Conservation (phyloP, 2,797 vertebrate genomes). For the Martes flavigula region DNA sequence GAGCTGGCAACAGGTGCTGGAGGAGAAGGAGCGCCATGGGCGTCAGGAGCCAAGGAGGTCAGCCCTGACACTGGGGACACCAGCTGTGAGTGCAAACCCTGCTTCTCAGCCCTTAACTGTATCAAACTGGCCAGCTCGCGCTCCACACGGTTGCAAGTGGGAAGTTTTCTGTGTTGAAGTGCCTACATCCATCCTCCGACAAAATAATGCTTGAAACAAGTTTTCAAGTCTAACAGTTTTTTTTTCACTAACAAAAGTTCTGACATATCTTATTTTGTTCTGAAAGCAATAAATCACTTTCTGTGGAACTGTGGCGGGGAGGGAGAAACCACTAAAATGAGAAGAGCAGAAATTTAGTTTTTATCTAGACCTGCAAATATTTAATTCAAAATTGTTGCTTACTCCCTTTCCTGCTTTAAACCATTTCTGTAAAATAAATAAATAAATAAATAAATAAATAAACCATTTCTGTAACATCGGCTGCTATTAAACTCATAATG, state of each 20-base stretch:
- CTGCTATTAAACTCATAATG: neutral
- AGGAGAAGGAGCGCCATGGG: neutral
- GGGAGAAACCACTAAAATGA: neutral
- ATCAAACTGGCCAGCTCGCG: rapidly evolving
- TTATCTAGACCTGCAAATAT: neutral
- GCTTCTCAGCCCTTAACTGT: neutral
- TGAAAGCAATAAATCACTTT: neutral
- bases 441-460: neutral
- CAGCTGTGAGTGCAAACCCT: neutral
- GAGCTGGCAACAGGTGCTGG: neutral
- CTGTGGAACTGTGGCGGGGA: neutral
- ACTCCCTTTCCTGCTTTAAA: neutral
- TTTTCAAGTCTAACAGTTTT: neutral
- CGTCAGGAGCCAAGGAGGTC: neutral
- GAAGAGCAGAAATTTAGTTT: slow-evolving; percentile 19
- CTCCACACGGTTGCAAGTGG: rapidly evolving
- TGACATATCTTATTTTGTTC: neutral
- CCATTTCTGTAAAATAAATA: neutral
- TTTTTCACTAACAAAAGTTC: neutral
- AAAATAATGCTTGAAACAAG: neutral
- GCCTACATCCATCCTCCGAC: neutral
- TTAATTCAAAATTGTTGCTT: neutral
- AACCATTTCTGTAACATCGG: neutral
- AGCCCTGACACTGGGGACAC: neutral
- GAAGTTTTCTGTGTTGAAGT: neutral